phyloP scores from a whole-genome alignment of 1,140 invertebrate species.

The Thaumatotibia leucotreta region DNA sequence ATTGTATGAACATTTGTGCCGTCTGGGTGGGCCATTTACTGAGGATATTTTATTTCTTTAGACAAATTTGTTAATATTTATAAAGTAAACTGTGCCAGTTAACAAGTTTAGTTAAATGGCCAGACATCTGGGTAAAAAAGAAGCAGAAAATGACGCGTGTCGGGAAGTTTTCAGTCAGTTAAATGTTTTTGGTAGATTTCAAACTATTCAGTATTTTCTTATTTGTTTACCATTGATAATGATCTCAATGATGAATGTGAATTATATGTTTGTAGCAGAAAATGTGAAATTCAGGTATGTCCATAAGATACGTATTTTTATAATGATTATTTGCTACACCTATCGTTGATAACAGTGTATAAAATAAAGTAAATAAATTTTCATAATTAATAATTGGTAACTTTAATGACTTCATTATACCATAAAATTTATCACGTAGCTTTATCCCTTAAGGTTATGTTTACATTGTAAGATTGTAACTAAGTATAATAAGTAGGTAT shows the following conservation, averaged over 20 bases:
- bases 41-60: no score
- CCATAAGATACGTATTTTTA: background rate
- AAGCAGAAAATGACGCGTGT: background rate
- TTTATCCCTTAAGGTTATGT: no score
- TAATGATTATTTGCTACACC: no score
- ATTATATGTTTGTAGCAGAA: slow-evolving; percentile 62
- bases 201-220: slow-evolving; percentile 45
- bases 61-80: background rate
- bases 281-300: slow-evolving; percentile 49
- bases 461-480: no score
- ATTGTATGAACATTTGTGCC: background rate
- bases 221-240: slow-evolving; percentile 50
- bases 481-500: no score
- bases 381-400: no score
- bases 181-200: slow-evolving; percentile 48
- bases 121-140: background rate
- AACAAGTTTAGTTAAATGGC: background rate
- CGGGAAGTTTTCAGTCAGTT: slow-evolving; percentile 18
- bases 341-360: no score
- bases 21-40: no score
- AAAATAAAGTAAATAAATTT: no score
- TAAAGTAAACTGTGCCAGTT: background rate
- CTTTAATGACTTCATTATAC: no score
- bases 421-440: no score
- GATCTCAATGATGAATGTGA: slow-evolving; percentile 56